Percentiles rank a stretch among this genome's conserved stretches.
Evolutionary conservation across 2,888 invertebrate species (phyloP).

Genomic region (Netelia fuscicornis): DNA sequence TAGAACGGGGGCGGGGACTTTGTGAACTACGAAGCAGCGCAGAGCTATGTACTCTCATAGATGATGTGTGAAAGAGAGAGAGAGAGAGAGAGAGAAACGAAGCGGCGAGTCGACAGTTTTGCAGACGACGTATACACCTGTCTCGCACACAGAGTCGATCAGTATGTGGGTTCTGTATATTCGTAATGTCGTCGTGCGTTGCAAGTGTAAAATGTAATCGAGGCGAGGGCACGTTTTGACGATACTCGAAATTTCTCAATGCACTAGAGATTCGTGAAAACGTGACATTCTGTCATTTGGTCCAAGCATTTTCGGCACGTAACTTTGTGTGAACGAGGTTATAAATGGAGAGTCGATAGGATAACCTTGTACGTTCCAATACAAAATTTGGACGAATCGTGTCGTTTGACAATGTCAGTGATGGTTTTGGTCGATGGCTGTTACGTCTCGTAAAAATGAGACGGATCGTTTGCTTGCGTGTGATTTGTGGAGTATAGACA

Average conservation of each 20-base stretch:
- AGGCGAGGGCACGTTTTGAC: background rate
- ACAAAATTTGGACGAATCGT: no score
- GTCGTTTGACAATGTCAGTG: background rate
- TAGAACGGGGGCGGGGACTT: background rate
- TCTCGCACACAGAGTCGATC: background rate
- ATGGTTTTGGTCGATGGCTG: background rate
- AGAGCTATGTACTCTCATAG: background rate
- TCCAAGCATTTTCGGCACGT: background rate
- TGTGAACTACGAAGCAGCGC: background rate
- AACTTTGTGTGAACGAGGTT: conserved; percentile 13
- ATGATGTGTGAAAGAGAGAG: background rate
- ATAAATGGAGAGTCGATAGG: background rate
- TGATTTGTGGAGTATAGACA: background rate
- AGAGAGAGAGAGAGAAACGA: conserved; percentile 19
- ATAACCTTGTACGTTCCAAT: no score
- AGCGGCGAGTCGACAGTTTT: background rate
- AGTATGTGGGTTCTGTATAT: background rate
- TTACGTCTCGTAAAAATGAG: background rate
- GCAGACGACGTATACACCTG: conserved; percentile 34
- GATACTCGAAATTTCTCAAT: background rate
- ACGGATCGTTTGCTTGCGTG: background rate
- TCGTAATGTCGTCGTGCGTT: background rate
- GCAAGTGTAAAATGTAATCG: background rate
- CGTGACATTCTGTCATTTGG: conserved; percentile 12
- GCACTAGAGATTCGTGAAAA: background rate